phyloP scores from a whole-genome alignment of 2,797 vertebrate genomes.

The Spinibarbus caldwelli region DNA sequence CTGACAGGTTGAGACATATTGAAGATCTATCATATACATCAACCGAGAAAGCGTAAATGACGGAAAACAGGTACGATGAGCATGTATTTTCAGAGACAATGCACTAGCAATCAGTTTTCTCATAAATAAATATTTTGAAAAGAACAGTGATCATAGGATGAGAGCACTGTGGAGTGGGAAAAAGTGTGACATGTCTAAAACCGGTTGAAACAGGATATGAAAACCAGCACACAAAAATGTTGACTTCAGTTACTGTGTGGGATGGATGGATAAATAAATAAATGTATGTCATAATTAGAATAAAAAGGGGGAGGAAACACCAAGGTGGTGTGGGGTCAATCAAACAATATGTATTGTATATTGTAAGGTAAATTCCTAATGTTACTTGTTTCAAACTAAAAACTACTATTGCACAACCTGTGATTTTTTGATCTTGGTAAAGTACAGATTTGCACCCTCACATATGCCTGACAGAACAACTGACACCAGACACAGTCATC shows the following conservation, averaged over 20 bases:
- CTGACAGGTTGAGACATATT: constrained; percentile 22
- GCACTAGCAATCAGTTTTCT: constrained; percentile 23
- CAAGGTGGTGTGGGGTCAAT: background rate
- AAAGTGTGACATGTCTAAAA: background rate
- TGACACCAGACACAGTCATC: constrained; percentile 56
- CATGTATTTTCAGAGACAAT: background rate
- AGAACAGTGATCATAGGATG: background rate
- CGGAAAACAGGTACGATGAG: background rate
- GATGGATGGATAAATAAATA: background rate
- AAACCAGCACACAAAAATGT: background rate
- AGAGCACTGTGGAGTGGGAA: background rate
- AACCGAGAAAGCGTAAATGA: background rate
- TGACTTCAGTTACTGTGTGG: background rate
- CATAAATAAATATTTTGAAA: constrained; percentile 29
- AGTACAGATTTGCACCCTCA: background rate
- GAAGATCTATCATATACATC: constrained; percentile 44
- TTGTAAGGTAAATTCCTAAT: background rate
- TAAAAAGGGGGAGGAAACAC: background rate
- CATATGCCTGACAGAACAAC: constrained; percentile 11
- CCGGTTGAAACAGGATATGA: background rate
- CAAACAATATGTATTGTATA: background rate
- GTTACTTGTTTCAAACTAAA: background rate
- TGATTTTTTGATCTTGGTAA: background rate
- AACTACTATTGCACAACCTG: background rate
- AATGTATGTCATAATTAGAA: background rate